Evolutionary conservation across 2,888 invertebrate genomes (phyloP).

Genomic region (Epinotia demarniana): DNA sequence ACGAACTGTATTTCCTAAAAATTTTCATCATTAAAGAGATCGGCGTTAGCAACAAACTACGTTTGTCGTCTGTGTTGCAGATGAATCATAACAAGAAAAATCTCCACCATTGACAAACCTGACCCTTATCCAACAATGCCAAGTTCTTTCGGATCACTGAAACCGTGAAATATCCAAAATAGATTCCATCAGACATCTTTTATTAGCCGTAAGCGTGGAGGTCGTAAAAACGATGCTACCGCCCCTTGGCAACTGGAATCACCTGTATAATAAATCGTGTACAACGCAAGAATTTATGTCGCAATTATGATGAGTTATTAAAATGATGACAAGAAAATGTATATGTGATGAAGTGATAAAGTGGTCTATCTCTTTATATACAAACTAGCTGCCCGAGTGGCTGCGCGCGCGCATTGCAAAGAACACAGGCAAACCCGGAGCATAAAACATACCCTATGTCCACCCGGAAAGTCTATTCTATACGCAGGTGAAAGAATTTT

Average conservation of each 20-base stretch:
- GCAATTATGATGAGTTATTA: slow-evolving; percentile 17
- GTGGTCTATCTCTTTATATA: too few species aligned
- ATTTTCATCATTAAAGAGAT: too few species aligned
- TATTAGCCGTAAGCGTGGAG: slow-evolving; percentile 23
- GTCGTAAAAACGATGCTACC: slow-evolving; percentile 3
- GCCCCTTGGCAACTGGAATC: slow-evolving; percentile 32
- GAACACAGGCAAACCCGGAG: too few species aligned
- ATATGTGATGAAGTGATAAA: not conserved
- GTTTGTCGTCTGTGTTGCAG: not conserved
- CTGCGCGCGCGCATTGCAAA: too few species aligned
- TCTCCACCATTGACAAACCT: not conserved
- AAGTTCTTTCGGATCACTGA: not conserved
- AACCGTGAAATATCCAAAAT: slow-evolving; percentile 29
- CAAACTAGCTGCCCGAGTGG: too few species aligned
- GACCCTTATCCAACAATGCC: slow-evolving; percentile 10
- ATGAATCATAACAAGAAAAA: not conserved
- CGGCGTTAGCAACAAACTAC: too few species aligned
- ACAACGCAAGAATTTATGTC: slow-evolving; percentile 17
- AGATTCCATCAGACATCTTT: slow-evolving; percentile 12
- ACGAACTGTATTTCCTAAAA: too few species aligned
- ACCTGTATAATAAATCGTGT: slow-evolving; percentile 10
- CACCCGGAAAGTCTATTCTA: too few species aligned
- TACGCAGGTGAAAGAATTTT: too few species aligned
- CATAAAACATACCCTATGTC: too few species aligned
- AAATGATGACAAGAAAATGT: slow-evolving; percentile 22